A percentile compares a stretch with the other conserved stretches of the same genome.
Conservation (phyloP, 1,140 invertebrate species). For the Pseudomyrmex concolor region DNA sequence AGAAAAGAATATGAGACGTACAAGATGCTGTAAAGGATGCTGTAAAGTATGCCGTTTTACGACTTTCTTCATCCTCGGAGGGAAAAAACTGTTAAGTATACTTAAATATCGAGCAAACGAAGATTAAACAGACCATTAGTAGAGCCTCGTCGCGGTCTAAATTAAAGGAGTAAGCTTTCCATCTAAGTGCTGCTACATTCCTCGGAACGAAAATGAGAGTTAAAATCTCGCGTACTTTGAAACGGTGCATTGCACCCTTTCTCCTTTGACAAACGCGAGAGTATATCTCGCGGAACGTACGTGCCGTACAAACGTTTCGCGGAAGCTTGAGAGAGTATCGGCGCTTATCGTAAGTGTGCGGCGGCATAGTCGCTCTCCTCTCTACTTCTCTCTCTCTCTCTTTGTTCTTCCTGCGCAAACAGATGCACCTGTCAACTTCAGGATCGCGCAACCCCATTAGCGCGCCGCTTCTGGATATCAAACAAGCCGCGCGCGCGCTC, state of each 20-base stretch:
- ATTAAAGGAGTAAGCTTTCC: neutral
- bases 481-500: slow-evolving; percentile 52
- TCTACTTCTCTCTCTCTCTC: no score
- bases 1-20: no score
- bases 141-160: slow-evolving; percentile 9
- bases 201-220: neutral
- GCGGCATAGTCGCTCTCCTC: no score
- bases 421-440: slow-evolving; percentile 65
- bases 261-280: neutral
- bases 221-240: slow-evolving; percentile 24
- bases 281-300: neutral
- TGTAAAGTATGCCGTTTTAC: neutral
- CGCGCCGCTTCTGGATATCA: slow-evolving; percentile 38
- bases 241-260: neutral
- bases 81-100: neutral
- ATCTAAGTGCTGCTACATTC: slow-evolving; percentile 36
- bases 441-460: slow-evolving; percentile 38
- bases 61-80: neutral
- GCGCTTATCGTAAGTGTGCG: no score
- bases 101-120: neutral
- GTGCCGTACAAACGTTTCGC: neutral
- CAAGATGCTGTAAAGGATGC: neutral
- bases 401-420: neutral
- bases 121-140: slow-evolving; percentile 22
- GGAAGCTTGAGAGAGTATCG: neutral